A percentile compares a stretch with the other conserved stretches of the same genome.
Conservation (phyloP, 1,140 invertebrate genomes). For the Pemphigus obesinymphae region DNA sequence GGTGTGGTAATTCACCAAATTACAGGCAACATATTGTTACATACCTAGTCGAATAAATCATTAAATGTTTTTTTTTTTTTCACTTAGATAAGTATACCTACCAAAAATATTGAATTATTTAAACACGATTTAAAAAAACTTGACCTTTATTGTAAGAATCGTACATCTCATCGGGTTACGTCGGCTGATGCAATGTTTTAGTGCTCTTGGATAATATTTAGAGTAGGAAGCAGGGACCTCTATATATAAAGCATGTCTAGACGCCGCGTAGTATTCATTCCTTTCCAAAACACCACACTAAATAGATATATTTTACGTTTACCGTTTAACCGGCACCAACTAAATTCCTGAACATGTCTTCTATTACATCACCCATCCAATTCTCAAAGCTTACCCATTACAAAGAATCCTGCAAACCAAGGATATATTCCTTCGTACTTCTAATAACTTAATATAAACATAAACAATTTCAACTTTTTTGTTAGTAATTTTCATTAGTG, state of each 20-base stretch:
- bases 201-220: constrained; percentile 8
- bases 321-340: not conserved
- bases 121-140: constrained; percentile 4
- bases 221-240: not conserved
- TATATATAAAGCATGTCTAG: not conserved
- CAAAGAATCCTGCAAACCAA: constrained; percentile 1
- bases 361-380: not conserved
- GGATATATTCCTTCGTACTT: constrained; percentile 19
- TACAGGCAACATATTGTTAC: no score
- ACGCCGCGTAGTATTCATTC: not conserved
- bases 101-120: not conserved
- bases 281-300: constrained; percentile 12
- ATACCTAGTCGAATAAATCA: not conserved
- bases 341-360: constrained; percentile 29
- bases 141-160: constrained; percentile 18
- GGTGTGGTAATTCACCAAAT: not conserved
- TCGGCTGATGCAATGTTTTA: constrained; percentile 9
- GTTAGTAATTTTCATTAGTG: constrained; percentile 1
- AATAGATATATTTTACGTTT: not conserved
- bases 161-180: not conserved
- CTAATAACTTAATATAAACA: not conserved
- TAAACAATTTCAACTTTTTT: not conserved
- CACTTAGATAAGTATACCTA: not conserved
- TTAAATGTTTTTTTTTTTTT: not conserved
- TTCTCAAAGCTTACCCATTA: not conserved